Evolutionary conservation across 1,140 invertebrate genomes (phyloP), one percentile per base, ranked within the genome.

Genomic region (Drosophila pseudoobscura): DNA sequence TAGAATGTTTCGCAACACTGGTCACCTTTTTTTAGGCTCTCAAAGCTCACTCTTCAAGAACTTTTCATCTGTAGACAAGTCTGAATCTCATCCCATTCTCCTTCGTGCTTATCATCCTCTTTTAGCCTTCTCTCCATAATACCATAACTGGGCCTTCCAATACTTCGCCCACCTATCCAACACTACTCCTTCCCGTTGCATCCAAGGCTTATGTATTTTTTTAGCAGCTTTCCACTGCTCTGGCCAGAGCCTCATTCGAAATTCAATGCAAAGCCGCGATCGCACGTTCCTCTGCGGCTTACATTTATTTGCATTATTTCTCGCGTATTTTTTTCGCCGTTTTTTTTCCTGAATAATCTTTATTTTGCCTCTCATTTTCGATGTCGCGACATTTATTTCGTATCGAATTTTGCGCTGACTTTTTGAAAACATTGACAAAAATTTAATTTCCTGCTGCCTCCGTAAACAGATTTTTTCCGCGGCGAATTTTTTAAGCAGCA

Each of bases 221-320:
- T 70, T 17, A 20, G 2, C 17, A 22, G 53, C 46, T 45, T 70
- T 46, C 11, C 39, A 43, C 29, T 58, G 44, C 26, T 31, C 39
- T 35, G 24, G 35, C 17, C 44, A 24, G 13, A 3, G 35, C 35
- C 47, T 61, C 58, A 78, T 82, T 88, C 51, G 35, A 78, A 63
- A 88, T 88, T 88, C 83, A 58, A 82, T 78, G 58, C 82, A 82
- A 88, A 80, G 61, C 54, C 45, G 54, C 20, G 29, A 71, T 80
- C 63, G 82, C 80, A 84, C 77, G 82, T 87, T 80, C 74, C 68
- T 31, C 61, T 74, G 68, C 70, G 58, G 78, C 65, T 84, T 84
- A 82, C 82, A 80, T 80, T 87, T 53, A 56, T 70, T 55, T 62
- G 71, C 63, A 69, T 70, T 70, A 39, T 77, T 60, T 59, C 50